Conservation (phyloP, 2,113 vertebrate species). For the Seriola dumerili region DNA sequence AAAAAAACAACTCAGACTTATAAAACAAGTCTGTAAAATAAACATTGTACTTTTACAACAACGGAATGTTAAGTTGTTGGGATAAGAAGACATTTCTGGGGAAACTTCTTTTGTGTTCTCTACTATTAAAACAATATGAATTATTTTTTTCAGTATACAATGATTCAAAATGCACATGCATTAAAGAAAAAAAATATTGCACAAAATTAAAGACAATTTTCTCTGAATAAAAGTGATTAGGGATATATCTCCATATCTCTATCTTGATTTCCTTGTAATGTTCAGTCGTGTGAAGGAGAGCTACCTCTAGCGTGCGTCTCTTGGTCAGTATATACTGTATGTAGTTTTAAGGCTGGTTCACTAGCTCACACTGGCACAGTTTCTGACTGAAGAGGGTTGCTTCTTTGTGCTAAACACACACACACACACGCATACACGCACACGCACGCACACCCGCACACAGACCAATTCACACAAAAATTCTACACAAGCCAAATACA, state of each 20-base stretch:
- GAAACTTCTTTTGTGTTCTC: conserved; percentile 62
- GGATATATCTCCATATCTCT: conserved; percentile 69
- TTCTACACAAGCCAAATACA: conserved; percentile 62
- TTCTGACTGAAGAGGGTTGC: conserved; percentile 72
- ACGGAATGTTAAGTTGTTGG: conserved; percentile 90
- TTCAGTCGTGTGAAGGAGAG: conserved; percentile 68
- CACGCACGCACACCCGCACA: background rate
- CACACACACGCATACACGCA: conserved; percentile 17
- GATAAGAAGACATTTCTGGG: conserved; percentile 77
- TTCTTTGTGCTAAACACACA: conserved; percentile 70
- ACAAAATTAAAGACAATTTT: conserved; percentile 91
- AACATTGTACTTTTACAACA: conserved; percentile 84
- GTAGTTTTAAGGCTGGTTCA: conserved; percentile 83
- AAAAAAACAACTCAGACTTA: conserved; percentile 89
- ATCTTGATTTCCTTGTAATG: conserved; percentile 56
- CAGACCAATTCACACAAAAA: conserved; percentile 29
- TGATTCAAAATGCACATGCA: conserved; percentile 93
- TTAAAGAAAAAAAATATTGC: conserved; percentile 96
- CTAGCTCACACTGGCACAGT: conserved; percentile 79
- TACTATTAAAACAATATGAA: conserved; percentile 88
- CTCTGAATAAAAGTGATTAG: conserved; percentile 79
- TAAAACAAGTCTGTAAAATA: conserved; percentile 99
- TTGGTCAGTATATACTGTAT: conserved; percentile 71
- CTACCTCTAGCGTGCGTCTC: conserved; percentile 70
- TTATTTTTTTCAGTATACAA: conserved; percentile 87